phyloP scores from a whole-genome alignment of 2,888 invertebrate genomes.

The Neoascia interrupta region DNA sequence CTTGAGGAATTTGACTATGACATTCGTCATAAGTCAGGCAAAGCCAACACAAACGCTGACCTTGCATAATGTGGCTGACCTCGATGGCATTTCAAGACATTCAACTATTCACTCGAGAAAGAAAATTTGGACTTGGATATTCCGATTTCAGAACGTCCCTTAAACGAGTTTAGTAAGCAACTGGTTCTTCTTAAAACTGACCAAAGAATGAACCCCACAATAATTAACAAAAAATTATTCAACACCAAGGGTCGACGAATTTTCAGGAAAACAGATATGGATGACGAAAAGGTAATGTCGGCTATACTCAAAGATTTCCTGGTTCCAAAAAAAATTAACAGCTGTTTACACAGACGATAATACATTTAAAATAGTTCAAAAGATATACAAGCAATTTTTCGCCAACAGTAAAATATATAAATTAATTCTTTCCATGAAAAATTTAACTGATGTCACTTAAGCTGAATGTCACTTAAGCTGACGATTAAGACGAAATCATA shows the following conservation, averaged over 20 bases:
- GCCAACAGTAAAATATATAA: constrained; percentile 1
- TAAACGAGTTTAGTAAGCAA: constrained; percentile 43
- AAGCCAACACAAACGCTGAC: constrained; percentile 67
- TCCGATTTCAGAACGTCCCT: constrained; percentile 28
- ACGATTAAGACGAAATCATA: constrained; percentile 66
- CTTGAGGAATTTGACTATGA: constrained; percentile 66
- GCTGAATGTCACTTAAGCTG: too few relatives aligned
- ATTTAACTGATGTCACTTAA: neutral
- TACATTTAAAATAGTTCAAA: constrained; percentile 23
- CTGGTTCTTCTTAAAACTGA: constrained; percentile 22
- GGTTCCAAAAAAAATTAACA: constrained; percentile 11
- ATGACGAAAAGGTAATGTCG: neutral
- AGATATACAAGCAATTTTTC: neutral
- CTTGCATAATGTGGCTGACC: constrained; percentile 30
- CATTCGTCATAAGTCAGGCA: constrained; percentile 68
- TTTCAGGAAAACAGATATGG: neutral
- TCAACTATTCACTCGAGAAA: constrained; percentile 26
- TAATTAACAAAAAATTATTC: constrained; percentile 3
- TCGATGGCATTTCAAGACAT: neutral
- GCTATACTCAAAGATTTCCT: constrained; percentile 21
- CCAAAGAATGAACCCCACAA: neutral
- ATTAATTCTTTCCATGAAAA: constrained; percentile 10
- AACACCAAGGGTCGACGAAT: constrained; percentile 3
- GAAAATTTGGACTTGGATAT: constrained; percentile 27
- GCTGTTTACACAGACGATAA: constrained; percentile 25